A percentile compares a stretch with the other conserved stretches of the same genome.
Conservation (phyloP, 1,140 invertebrate genomes). For the Leptinotarsa undecemlineata region DNA sequence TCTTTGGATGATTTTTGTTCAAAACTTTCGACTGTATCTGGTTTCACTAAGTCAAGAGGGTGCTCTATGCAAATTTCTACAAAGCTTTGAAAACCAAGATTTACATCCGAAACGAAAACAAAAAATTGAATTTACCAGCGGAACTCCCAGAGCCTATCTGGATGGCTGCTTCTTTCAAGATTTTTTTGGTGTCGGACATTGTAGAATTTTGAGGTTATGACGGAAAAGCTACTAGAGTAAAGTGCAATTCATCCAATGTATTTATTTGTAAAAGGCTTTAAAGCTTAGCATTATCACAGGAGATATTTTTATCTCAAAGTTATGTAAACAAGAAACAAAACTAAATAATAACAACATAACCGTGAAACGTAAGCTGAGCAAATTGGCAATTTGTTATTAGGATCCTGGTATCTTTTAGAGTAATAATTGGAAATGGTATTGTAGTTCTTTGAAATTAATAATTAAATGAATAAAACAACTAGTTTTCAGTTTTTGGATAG, state of each 20-base stretch:
- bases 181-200: slow-evolving; percentile 57
- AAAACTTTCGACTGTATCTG: slow-evolving; percentile 68
- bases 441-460: too few species aligned
- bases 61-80: slow-evolving; percentile 96
- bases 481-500: too few species aligned
- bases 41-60: slow-evolving; percentile 88
- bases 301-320: too few species aligned
- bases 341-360: too few species aligned
- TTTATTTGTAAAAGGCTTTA: too few species aligned
- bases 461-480: too few species aligned
- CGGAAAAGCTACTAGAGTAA: neutral
- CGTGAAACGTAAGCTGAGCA: too few species aligned
- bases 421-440: too few species aligned
- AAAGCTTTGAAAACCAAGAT: slow-evolving; percentile 67
- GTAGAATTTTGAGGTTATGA: neutral
- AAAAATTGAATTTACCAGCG: slow-evolving; percentile 63
- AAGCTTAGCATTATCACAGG: too few species aligned
- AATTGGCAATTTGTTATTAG: too few species aligned
- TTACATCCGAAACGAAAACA: neutral
- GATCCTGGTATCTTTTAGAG: too few species aligned
- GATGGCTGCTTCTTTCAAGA: slow-evolving; percentile 74
- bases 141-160: slow-evolving; percentile 87
- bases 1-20: slow-evolving; percentile 58
- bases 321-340: too few species aligned
- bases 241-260: neutral